Percentiles rank a stretch among this genome's conserved stretches.
phyloP scores from a whole-genome alignment of 2,113 vertebrate genomes.

The Uria aalge region DNA sequence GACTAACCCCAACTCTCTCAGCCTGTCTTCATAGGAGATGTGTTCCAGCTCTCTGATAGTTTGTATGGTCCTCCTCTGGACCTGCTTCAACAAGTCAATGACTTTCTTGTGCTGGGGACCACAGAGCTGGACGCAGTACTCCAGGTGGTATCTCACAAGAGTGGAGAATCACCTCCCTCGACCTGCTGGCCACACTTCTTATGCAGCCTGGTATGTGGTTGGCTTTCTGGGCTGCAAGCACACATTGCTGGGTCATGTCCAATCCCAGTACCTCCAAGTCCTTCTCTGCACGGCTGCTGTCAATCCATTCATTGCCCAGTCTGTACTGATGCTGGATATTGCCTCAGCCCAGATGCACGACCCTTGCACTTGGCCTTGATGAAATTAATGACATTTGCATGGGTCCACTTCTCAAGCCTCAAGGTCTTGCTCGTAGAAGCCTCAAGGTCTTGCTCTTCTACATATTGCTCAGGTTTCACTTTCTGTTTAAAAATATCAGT shows the following conservation, averaged over 20 bases:
- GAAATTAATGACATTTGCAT: background rate
- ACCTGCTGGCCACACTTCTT: background rate
- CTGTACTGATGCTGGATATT: background rate
- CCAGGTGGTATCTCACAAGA: background rate
- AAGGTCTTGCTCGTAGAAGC: background rate
- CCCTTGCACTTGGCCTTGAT: background rate
- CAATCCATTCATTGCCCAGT: background rate
- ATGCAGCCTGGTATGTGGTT: background rate
- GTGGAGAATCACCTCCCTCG: background rate
- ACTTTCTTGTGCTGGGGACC: background rate
- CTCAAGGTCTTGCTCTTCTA: background rate
- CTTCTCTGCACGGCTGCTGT: background rate
- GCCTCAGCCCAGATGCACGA: background rate
- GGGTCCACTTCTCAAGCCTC: background rate
- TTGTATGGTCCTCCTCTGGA: background rate
- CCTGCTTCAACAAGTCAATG: background rate
- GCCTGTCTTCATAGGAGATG: background rate
- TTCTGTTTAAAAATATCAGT: background rate
- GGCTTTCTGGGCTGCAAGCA: background rate
- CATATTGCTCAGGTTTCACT: background rate
- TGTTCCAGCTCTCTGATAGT: background rate
- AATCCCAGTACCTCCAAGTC: background rate
- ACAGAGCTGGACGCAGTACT: background rate
- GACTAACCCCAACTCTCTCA: background rate
- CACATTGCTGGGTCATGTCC: background rate